These are phyloP conservation scores for Hecatera dysodea DNA, from an alignment of 2,888 invertebrate genomes.

Conservation along the genomic window DNA sequence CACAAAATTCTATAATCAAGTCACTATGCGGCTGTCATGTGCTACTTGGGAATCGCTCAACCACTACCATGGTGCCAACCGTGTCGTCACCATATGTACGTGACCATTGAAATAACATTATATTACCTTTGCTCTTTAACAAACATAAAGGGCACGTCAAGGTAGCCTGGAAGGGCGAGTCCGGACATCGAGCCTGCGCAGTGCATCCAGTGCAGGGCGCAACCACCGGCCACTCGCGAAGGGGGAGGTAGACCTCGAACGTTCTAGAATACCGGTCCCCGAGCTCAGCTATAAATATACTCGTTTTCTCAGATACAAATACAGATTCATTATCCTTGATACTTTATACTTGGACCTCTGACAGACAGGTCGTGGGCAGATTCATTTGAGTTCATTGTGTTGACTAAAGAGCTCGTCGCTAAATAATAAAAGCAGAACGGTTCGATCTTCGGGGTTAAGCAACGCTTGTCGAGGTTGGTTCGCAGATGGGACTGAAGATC, in stretches of 20 bases:
- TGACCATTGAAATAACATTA: neutral
- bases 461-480: too few relatives aligned
- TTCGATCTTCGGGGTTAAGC: too few relatives aligned
- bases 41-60: too few relatives aligned
- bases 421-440: too few relatives aligned
- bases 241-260: neutral
- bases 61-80: too few relatives aligned
- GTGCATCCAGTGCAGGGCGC: conserved; percentile 31
- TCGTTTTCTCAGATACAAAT: neutral
- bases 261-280: conserved; percentile 12
- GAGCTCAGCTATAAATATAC: neutral
- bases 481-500: too few relatives aligned
- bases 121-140: conserved; percentile 4
- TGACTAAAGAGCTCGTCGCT: too few relatives aligned
- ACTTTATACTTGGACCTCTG: neutral
- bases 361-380: too few relatives aligned
- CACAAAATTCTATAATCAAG: too few relatives aligned
- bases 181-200: conserved; percentile 36
- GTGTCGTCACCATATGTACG: too few relatives aligned
- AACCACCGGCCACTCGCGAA: neutral
- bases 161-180: neutral
- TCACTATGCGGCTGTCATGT: too few relatives aligned
- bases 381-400: too few relatives aligned
- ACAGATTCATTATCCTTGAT: neutral
- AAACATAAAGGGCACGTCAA: conserved; percentile 1